Evolutionary conservation across 2,888 invertebrate species (phyloP).

Genomic region (Barypeithes pellucidus): DNA sequence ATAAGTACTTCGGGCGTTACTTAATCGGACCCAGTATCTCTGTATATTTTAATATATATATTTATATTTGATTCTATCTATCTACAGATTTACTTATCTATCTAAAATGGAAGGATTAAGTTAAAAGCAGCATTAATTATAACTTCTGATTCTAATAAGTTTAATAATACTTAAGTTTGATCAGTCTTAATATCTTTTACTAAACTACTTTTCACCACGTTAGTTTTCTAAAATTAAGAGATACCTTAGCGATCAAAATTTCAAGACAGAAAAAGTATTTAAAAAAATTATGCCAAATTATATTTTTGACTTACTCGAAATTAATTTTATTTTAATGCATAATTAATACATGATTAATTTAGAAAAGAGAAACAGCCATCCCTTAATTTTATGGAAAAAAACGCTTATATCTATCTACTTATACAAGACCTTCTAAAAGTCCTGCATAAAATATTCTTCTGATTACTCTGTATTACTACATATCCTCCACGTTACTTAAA

Average conservation of each 20-base stretch:
- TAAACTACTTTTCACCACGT: conserved; percentile 30
- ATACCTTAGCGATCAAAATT: background rate
- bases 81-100: conserved; percentile 36
- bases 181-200: conserved; percentile 49
- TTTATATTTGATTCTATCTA: conserved; percentile 24
- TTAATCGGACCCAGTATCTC: no score
- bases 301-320: no score
- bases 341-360: no score
- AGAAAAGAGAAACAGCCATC: no score
- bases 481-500: no score
- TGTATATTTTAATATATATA: background rate
- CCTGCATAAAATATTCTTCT: no score
- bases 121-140: conserved; percentile 35
- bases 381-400: background rate
- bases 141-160: conserved; percentile 26
- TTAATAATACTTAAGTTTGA: conserved; percentile 50
- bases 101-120: conserved; percentile 40
- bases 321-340: no score
- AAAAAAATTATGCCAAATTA: no score
- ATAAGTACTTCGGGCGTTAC: no score
- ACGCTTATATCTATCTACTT: background rate
- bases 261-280: no score
- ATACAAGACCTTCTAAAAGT: no score
- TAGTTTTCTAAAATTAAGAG: conserved; percentile 24
- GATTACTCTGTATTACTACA: no score